These are phyloP conservation scores for Ametastegia equiseti DNA, from an alignment of 2,888 invertebrate genomes.

Conservation along the genomic window DNA sequence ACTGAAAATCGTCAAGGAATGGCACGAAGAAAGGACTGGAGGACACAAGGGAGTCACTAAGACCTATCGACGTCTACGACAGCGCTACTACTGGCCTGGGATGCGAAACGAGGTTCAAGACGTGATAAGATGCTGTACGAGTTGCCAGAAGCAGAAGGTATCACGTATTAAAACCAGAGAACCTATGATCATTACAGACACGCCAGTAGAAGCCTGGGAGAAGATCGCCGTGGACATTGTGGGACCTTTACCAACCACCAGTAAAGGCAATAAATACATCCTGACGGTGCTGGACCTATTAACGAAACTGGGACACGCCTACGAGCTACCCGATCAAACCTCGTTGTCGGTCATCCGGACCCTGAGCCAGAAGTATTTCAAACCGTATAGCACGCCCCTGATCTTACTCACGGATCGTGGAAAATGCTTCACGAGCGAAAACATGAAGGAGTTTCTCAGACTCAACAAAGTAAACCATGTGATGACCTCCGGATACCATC, in stretches of 20 bases:
- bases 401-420: neutral
- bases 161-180: conserved; percentile 13
- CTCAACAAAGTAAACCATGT: conserved; percentile 18
- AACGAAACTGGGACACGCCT: neutral
- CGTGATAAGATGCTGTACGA: conserved; percentile 45
- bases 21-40: conserved; percentile 41
- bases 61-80: conserved; percentile 30
- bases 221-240: conserved; percentile 47
- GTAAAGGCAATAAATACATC: neutral
- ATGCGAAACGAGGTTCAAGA: conserved; percentile 46
- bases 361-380: neutral
- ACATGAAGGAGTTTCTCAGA: neutral
- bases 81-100: conserved; percentile 49
- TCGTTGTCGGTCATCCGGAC: neutral
- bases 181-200: conserved; percentile 46
- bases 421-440: neutral
- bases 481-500: conserved; percentile 19
- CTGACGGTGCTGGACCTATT: conserved; percentile 1
- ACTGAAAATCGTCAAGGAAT: neutral
- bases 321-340: conserved; percentile 34
- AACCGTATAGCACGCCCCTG: neutral
- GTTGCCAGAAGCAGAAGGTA: conserved; percentile 48
- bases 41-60: conserved; percentile 52
- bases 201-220: conserved; percentile 42
- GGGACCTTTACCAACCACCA: neutral